Base-by-base conservation (phyloP, 2,888 invertebrate genomes). In the Trachelus troglodyta region DNA sequence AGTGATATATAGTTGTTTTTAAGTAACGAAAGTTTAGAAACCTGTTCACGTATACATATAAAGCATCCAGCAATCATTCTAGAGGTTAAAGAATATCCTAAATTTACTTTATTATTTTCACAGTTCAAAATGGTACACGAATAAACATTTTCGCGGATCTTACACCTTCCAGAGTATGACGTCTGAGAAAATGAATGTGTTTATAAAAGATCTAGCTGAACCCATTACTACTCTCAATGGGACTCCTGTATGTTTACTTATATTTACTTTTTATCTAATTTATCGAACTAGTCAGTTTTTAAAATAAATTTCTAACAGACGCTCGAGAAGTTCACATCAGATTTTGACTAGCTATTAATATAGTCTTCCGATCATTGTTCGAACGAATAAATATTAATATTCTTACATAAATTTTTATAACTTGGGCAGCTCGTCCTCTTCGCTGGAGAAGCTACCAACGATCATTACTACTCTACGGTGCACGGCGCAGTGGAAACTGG, bases 401-500 rank as follows among this genome's bases (percentile, higher is more conserved):
- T 12, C 35, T 12, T 35, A 35, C 12, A 9, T 9, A 9, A 56
- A 56, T 56, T 23, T 56, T 2, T 56, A 9, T 23, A 23, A 56
- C 15, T 56, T 56, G 56, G 23, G 1, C 56, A 56, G 56, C 56
- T 94, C 0, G 89, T 95, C 0, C 93, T 94, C 81, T 95, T 95
- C 86, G 95, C 94, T 1, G 95, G 95, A 0, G 95, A 95, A 88
- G 94, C 95, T 0, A 94, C 95, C 0, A 94, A 95, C n/a, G 93
- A 93, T 75, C 94, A 94, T 83, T 93, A 93, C 85, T 95, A 94
- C 87, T 94, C 94, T 0, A 94, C 95, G 0, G 95, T 95, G 0
- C 96, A 96, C 85, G 96, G 96, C 0, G 96, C 96, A 0, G 90
- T 95, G 0, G 95, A 95, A 87, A 93, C 94, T 15, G 96, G 96